Conservation (phyloP, 2,888 invertebrate species). For the Geotrupes spiniger region DNA sequence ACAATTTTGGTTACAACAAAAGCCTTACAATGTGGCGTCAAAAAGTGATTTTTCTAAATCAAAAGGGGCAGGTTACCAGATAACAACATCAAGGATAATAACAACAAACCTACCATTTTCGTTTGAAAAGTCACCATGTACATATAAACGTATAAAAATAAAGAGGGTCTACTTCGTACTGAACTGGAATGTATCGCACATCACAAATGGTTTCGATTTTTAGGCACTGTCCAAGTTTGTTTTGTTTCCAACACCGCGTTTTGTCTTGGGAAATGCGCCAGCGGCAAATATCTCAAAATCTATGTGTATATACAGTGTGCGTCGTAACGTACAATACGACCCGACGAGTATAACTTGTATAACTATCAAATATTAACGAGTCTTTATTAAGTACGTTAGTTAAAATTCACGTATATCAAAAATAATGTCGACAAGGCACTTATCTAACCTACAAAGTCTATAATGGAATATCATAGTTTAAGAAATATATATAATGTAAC, state of each 20-base stretch:
- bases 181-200: slow-evolving; percentile 21
- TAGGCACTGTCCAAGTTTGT: slow-evolving; percentile 19
- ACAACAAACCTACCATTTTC: slow-evolving; percentile 9
- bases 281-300: slow-evolving; percentile 16
- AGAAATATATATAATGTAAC: too few relatives aligned
- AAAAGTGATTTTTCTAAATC: slow-evolving; percentile 20
- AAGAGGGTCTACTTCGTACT: slow-evolving; percentile 12
- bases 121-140: slow-evolving; percentile 18
- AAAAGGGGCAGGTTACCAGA: slow-evolving; percentile 6
- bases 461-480: too few relatives aligned
- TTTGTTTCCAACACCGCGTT: slow-evolving; percentile 21
- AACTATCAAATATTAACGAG: too few relatives aligned
- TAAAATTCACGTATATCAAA: too few relatives aligned
- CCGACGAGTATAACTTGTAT: neutral
- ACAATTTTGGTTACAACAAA: slow-evolving; percentile 44
- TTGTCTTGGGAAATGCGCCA: slow-evolving; percentile 1
- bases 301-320: slow-evolving; percentile 6
- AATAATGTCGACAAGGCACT: too few relatives aligned
- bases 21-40: slow-evolving; percentile 33
- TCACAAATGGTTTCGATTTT: slow-evolving; percentile 16
- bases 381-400: too few relatives aligned
- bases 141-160: slow-evolving; percentile 13
- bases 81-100: slow-evolving; percentile 8
- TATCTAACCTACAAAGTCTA: too few relatives aligned
- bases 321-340: neutral